These are phyloP conservation scores for Hirundo rustica DNA, from an alignment of 2,797 vertebrate genomes.

Conservation along the genomic window DNA sequence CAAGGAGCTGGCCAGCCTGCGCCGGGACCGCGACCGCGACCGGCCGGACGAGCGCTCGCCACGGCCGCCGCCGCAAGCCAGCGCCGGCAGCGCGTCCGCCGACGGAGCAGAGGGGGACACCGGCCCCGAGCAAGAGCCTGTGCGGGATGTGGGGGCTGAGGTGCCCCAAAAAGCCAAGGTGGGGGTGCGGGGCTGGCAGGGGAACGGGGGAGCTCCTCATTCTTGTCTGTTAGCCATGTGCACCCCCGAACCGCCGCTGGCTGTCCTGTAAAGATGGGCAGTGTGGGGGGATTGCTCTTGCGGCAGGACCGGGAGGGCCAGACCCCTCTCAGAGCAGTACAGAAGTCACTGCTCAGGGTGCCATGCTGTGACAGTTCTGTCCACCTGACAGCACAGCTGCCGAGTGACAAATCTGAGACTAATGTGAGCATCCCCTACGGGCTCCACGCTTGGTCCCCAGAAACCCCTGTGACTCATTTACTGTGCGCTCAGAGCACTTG, in stretches of 20 bases:
- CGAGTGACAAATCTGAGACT: not conserved
- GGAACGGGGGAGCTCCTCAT: not conserved
- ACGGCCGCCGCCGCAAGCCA: slow-evolving; percentile 65
- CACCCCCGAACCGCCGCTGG: not conserved
- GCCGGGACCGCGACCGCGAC: slow-evolving; percentile 78
- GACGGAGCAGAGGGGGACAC: not conserved
- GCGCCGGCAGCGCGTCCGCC: not conserved
- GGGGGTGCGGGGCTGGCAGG: not conserved
- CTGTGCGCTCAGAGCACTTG: rapidly evolving
- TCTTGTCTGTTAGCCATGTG: rapidly evolving
- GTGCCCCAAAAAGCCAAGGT: slow-evolving; percentile 76
- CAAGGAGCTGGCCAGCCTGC: slow-evolving; percentile 85
- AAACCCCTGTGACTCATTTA: not conserved
- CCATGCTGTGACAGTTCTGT: rapidly evolving
- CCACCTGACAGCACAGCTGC: not conserved
- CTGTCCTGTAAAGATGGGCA: not conserved
- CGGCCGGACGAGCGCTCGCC: slow-evolving; percentile 78
- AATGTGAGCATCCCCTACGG: rapidly evolving
- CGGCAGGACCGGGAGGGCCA: too few relatives aligned
- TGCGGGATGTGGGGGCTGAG: slow-evolving; percentile 86
- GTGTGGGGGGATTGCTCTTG: not conserved
- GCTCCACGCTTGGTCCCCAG: not conserved
- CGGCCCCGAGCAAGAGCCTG: slow-evolving; percentile 83
- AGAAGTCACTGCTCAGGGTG: rapidly evolving
- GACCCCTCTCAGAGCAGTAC: not conserved